Base-by-base conservation (phyloP, 2,888 invertebrate species). In the Coleophora deauratella region DNA sequence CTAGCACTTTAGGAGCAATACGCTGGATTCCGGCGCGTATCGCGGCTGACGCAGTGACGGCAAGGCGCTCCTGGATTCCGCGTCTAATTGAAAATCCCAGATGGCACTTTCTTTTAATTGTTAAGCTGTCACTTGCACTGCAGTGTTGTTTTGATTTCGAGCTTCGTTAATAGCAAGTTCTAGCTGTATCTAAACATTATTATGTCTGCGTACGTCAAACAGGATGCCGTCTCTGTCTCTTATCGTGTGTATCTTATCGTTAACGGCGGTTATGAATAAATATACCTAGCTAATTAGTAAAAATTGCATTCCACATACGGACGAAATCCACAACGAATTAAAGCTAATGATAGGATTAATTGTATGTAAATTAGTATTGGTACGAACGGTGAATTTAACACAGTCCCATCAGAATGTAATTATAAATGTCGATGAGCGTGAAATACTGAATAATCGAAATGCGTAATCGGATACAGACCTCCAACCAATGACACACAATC, bases 321-420 rank as follows among this genome's bases (percentile, higher is more conserved):
- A 28, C 21, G 62, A 66, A 76, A 69, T 54, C 64, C 57, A 57
- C 59, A 66, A 52, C 54, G 61, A 64, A 73, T 70, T 70, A 69
- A 63, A 63, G 72, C 73, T 78, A 80, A 80, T 81, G 69, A 80
- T 73, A 72, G 63, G 72, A 76, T 78, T 80, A 74, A 80, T 81
- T 72, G 69, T 68, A 75, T 73, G 73, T 69, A 73, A 78, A 79
- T 80, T 78, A 68, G 72, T 70, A 66, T 66, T 68, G 62, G 72
- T 61, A 66, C 63, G 62, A 52, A 71, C 50, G 62, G 66, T 69
- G 72, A 74, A 77, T 77, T 78, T 69, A 77, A 80, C 73, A 69
- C 69, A 72, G 70, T 78, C 72, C 70, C 68, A 75, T 74, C 75
- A 68, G 68, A 76, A 76, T 75, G 71, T 80, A 82, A 82, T 82